A percentile compares a stretch with the other conserved stretches of the same genome.
These are phyloP conservation scores for Thaleichthys pacificus DNA, from an alignment of 2,797 vertebrate genomes.

Conservation along the genomic window DNA sequence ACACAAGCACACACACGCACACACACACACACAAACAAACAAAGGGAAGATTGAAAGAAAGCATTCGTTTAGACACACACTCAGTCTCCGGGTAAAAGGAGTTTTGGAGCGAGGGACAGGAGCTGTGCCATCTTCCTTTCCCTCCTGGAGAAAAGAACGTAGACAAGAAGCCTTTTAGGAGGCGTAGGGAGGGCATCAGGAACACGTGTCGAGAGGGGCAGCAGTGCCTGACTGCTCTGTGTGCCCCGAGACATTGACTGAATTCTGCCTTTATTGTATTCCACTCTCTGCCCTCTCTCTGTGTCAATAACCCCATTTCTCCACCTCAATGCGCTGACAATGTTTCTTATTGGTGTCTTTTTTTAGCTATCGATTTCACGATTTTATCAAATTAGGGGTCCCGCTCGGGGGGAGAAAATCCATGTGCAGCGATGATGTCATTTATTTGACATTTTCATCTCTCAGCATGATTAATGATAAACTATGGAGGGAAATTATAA, in stretches of 20 bases:
- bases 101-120: too few relatives aligned
- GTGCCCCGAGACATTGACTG: slow-evolving; percentile 14
- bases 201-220: slow-evolving; percentile 12
- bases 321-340: slow-evolving; percentile 53
- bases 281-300: slow-evolving; percentile 28
- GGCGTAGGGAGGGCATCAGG: background rate
- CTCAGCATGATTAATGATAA: slow-evolving; percentile 60
- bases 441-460: slow-evolving; percentile 76
- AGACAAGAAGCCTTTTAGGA: background rate
- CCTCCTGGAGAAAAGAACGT: background rate
- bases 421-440: slow-evolving; percentile 67
- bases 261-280: slow-evolving; percentile 11
- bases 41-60: background rate
- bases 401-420: slow-evolving; percentile 61
- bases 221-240: slow-evolving; percentile 3
- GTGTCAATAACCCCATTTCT: slow-evolving; percentile 52
- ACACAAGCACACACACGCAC: slow-evolving; percentile 40
- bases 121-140: background rate
- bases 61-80: background rate
- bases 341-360: slow-evolving; percentile 63
- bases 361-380: slow-evolving; percentile 70
- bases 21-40: slow-evolving; percentile 23
- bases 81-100: background rate
- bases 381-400: slow-evolving; percentile 72
- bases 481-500: slow-evolving; percentile 50